Base-by-base conservation (phyloP, 2,113 vertebrate genomes). In the Onychostoma macrolepis region DNA sequence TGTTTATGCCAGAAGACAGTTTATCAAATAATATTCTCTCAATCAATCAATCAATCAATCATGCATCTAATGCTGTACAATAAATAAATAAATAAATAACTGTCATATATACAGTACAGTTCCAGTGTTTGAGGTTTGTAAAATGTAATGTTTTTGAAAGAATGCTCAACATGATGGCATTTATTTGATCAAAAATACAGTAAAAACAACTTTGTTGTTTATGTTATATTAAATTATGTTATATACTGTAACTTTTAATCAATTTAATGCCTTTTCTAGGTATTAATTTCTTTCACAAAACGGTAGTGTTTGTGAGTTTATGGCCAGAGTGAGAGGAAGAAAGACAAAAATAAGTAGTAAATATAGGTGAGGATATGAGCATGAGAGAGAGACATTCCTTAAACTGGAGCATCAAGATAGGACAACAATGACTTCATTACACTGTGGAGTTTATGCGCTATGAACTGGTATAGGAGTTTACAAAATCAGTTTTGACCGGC, bases 381-480 rank as follows among this genome's bases (percentile, higher is more conserved):
- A 53, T 21, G 67, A 74, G 17, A 11, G n/a, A 72, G 17, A 63
- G 77, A 8, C 63, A 81, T 80, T 36, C 78, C 56, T 61, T 61
- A 80, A 80, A 80, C 78, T 80, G 78, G 78, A 63, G 56, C 78
- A 63, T 63, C 33, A 80, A 79, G 78, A 11, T 41, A 61, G 78
- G 36, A 80, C 78, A 61, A 80, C 61, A 41, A 41, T 56, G 13
- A 41, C 30, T 80, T 41, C 56, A 80, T 61, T 80, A 80, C 33
- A 80, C 76, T 78, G 28, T 53, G 76, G 74, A 76, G 48, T 78
- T 78, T 78, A 79, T 56, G 76, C 9, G 38, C 78, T 38, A 56
- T 79, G 77, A 36, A 63, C 56, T 26, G 7, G 33, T 26, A 43
- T 11, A 81, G n/a, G 79, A 65, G 79, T 63, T 61, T 24, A 28